Percentiles rank a stretch among this genome's conserved stretches.
Conservation (phyloP, 2,888 invertebrate genomes). For the Plutella xylostella region DNA sequence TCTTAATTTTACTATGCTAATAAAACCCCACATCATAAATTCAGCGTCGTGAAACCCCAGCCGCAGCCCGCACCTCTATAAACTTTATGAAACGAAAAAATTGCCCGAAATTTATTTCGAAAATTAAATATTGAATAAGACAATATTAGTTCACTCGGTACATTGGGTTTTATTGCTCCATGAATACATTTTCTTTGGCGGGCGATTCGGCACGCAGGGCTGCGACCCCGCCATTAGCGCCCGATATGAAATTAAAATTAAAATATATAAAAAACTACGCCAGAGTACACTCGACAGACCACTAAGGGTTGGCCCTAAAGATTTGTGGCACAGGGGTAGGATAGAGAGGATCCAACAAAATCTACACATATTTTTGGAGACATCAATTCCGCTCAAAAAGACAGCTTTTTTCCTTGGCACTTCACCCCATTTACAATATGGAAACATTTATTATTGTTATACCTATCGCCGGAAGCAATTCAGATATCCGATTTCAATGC, state of each 20-base stretch:
- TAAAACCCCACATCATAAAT: no score
- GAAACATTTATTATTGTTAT: no score
- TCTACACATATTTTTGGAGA: no score
- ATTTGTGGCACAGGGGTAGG: conserved; percentile 39
- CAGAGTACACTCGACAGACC: conserved; percentile 43
- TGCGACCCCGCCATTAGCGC: conserved; percentile 62
- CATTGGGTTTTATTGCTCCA: conserved; percentile 64
- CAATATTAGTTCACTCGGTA: conserved; percentile 69
- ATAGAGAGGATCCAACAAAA: no score
- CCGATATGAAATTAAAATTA: conserved; percentile 70
- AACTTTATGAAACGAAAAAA: conserved; percentile 60
- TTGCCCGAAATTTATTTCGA: conserved; percentile 45
- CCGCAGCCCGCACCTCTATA: conserved; percentile 23
- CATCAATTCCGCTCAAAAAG: no score
- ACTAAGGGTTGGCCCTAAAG: conserved; percentile 64
- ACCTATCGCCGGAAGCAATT: no score
- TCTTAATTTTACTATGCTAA: no score
- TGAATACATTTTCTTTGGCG: conserved; percentile 62
- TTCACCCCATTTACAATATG: no score
- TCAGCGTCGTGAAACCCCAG: no score
- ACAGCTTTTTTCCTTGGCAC: no score
- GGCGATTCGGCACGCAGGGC: conserved; percentile 65
- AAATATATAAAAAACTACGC: conserved; percentile 64
- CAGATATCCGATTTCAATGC: no score
- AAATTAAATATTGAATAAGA: conserved; percentile 67